Percentiles rank a stretch among this genome's conserved stretches.
Evolutionary conservation across 92 coral and sea anemone genomes (phyloP).

Genomic region (Porites evermanni): DNA sequence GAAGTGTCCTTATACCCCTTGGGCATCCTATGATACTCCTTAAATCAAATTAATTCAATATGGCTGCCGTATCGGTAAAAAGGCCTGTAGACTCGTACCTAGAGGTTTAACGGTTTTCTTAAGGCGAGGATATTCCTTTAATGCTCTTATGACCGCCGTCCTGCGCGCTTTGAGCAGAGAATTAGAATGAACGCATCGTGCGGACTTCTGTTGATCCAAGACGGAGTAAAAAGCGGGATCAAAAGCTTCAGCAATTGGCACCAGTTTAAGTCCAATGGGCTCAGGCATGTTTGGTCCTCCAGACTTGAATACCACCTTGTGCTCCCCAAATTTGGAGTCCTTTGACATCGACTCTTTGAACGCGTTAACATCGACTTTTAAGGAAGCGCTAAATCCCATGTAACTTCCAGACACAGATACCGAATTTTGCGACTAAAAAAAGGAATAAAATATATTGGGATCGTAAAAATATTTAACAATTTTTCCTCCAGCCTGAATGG

Average conservation of each 20-base stretch:
- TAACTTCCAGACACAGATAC: background rate
- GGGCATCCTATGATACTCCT: too few relatives aligned
- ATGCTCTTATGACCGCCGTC: background rate
- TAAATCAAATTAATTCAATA: too few relatives aligned
- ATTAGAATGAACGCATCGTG: background rate
- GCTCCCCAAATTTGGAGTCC: background rate
- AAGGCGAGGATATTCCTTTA: conserved; percentile 1
- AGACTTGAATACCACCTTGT: background rate
- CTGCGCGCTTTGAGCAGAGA: background rate
- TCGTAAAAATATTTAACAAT: too few relatives aligned
- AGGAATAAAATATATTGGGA: too few relatives aligned
- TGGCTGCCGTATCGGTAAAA: too few relatives aligned
- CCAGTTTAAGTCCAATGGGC: too few relatives aligned
- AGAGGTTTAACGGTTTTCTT: background rate
- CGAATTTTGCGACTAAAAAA: background rate
- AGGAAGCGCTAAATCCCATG: background rate
- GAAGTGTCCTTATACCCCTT: too few relatives aligned
- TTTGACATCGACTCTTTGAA: background rate
- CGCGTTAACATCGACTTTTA: background rate
- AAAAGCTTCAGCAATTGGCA: background rate
- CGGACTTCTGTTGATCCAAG: background rate
- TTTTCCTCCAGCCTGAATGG: too few relatives aligned
- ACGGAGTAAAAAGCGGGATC: background rate
- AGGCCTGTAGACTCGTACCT: background rate
- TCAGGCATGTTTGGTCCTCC: too few relatives aligned